These are phyloP conservation scores for Hyperoplus lanceolatus DNA, from an alignment of 2,797 vertebrate species.

Conservation along the genomic window DNA sequence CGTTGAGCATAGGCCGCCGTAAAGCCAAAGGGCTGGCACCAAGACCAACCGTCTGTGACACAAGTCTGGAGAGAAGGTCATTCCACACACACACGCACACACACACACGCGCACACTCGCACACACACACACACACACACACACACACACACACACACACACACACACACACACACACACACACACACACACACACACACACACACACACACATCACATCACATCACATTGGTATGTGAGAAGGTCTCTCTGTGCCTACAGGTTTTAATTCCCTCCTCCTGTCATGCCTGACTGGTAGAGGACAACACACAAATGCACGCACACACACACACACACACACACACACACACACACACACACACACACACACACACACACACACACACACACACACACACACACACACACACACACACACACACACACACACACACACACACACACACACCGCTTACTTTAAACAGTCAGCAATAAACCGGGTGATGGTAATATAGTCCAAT, in stretches of 20 bases:
- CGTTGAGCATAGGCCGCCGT: conserved; percentile 52
- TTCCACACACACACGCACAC: conserved; percentile 36
- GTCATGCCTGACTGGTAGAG: conserved; percentile 78
- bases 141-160: conserved; percentile 36
- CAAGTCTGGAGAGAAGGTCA: conserved; percentile 75
- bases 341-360: conserved; percentile 1
- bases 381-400: not conserved
- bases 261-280: conserved; percentile 78
- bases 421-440: conserved; percentile 3
- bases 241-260: conserved; percentile 70
- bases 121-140: conserved; percentile 34
- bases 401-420: not conserved
- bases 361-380: not conserved
- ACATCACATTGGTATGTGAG: conserved; percentile 64
- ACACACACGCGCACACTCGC: conserved; percentile 39
- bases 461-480: conserved; percentile 42
- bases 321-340: conserved; percentile 10
- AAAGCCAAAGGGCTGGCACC: conserved; percentile 68
- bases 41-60: conserved; percentile 71
- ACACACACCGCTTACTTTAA: conserved; percentile 22
- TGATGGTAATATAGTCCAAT: conserved; percentile 35
- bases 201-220: conserved; percentile 29
- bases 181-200: conserved; percentile 33
- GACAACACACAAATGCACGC: conserved; percentile 50
- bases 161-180: conserved; percentile 39